Percentiles rank a stretch among this genome's conserved stretches.
phyloP scores from a whole-genome alignment of 2,888 invertebrate genomes.

The Plusia festucae region DNA sequence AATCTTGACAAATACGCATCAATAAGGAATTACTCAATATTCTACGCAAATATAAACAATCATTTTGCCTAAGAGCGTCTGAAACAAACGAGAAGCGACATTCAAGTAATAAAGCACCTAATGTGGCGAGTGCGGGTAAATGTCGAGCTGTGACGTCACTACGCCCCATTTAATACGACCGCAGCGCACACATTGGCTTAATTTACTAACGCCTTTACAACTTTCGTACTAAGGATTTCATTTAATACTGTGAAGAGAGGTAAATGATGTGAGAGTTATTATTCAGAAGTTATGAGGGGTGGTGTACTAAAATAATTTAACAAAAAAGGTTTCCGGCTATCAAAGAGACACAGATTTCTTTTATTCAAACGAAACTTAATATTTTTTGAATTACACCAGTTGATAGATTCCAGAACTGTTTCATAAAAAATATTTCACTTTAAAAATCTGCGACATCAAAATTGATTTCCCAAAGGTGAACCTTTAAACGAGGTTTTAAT shows the following conservation, averaged over 20 bases:
- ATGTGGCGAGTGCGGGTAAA: constrained; percentile 30
- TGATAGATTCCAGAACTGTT: constrained; percentile 13
- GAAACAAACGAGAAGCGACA: constrained; percentile 34
- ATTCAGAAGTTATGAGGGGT: not conserved
- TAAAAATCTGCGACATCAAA: constrained; percentile 39
- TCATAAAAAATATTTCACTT: constrained; percentile 31
- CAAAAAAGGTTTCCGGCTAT: not conserved
- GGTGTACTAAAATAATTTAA: not conserved
- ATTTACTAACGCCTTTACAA: constrained; percentile 24
- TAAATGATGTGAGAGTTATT: constrained; percentile 17
- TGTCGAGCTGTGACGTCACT: constrained; percentile 41
- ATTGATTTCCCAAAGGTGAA: constrained; percentile 46
- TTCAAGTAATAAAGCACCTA: constrained; percentile 43
- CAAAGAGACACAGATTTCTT: not conserved
- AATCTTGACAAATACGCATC: not conserved
- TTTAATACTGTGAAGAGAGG: constrained; percentile 9
- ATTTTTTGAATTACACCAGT: not conserved
- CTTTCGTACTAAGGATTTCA: constrained; percentile 7
- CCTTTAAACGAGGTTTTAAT: constrained; percentile 43
- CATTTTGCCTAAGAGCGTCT: constrained; percentile 1
- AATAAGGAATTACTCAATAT: not conserved
- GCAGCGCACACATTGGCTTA: constrained; percentile 29
- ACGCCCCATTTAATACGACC: constrained; percentile 27
- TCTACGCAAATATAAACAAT: not conserved
- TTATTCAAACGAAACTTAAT: not conserved